phyloP scores from a whole-genome alignment of 2,113 vertebrate genomes.

The Casuarius casuarius region DNA sequence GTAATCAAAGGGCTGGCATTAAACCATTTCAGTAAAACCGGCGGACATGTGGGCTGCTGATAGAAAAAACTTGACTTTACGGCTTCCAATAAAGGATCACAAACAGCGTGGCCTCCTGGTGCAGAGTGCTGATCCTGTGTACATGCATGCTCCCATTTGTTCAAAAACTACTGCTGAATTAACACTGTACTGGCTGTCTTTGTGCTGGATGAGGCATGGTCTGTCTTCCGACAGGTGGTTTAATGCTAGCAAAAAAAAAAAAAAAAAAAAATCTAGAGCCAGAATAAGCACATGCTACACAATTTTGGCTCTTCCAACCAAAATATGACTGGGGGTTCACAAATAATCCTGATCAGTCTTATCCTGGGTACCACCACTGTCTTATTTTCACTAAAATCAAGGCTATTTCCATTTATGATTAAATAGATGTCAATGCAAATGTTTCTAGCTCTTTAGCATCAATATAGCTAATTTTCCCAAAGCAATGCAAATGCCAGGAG shows the following conservation, averaged over 20 bases:
- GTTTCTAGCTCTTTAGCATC: constrained; percentile 6
- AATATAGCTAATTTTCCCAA: background rate
- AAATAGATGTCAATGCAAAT: background rate
- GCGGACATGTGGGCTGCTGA: background rate
- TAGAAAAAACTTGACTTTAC: background rate
- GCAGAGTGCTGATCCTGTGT: constrained; percentile 33
- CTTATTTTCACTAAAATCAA: constrained; percentile 34
- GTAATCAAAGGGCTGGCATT: background rate
- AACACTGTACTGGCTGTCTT: background rate
- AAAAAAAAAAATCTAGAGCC: background rate
- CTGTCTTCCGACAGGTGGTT: constrained; percentile 53
- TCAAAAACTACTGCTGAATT: background rate
- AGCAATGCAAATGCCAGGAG: background rate
- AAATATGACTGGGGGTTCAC: background rate
- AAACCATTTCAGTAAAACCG: background rate
- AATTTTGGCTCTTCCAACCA: constrained; percentile 18
- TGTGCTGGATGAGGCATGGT: background rate
- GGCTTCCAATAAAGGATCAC: background rate
- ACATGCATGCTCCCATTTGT: background rate
- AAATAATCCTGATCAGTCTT: constrained; percentile 21
- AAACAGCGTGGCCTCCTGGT: background rate
- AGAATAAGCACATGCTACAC: background rate
- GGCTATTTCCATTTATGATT: constrained; percentile 14
- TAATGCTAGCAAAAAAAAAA: constrained; percentile 10
- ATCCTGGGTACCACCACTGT: background rate